Base-by-base conservation (phyloP, 2,888 invertebrate species). In the Chrysomela aeneicollis region DNA sequence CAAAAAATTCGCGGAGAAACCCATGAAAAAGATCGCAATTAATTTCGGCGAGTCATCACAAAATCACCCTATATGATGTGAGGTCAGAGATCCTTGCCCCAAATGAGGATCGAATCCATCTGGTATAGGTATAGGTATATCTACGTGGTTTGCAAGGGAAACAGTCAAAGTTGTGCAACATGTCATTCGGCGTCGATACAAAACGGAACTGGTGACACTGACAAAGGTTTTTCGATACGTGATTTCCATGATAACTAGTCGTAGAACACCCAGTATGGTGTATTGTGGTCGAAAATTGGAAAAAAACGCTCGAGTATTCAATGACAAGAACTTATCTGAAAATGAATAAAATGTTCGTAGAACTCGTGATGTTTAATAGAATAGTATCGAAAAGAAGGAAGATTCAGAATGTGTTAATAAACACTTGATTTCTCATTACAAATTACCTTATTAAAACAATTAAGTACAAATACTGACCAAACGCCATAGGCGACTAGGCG, bases 1-100 rank as follows among this genome's bases (percentile, higher is more conserved):
- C n/a, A n/a, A n/a, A n/a, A n/a, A n/a, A n/a, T n/a, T n/a, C n/a
- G n/a, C n/a, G n/a, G n/a, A n/a, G n/a, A n/a, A n/a, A n/a, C n/a
- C n/a, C n/a, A n/a, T n/a, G n/a, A n/a, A n/a, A n/a, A n/a, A 26
- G 6, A 26, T 26, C 26, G 26, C 26, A 26, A 26, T 26, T 26
- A 26, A 35, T 12, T 6, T 9, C 12, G 35, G 10, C 12, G 35
- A 4, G n/a, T 3, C 12, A 42, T 15, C 15, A 15, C n/a, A 42
- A 15, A 42, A 42, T 42, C 42, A 6, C 42, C 42, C 42, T 15
- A 15, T 42, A 42, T 42, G 42, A 42, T 15, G 54, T 61, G 60
- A 55, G 61, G 54, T 60, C 62, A 51, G 55, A 63, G 68, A 70
- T 72, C 74, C 76, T 76, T 76, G 74, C 74, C 74, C 76, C 63